Base-by-base conservation (phyloP, 1,140 invertebrate genomes). In the Drosophila triauraria region DNA sequence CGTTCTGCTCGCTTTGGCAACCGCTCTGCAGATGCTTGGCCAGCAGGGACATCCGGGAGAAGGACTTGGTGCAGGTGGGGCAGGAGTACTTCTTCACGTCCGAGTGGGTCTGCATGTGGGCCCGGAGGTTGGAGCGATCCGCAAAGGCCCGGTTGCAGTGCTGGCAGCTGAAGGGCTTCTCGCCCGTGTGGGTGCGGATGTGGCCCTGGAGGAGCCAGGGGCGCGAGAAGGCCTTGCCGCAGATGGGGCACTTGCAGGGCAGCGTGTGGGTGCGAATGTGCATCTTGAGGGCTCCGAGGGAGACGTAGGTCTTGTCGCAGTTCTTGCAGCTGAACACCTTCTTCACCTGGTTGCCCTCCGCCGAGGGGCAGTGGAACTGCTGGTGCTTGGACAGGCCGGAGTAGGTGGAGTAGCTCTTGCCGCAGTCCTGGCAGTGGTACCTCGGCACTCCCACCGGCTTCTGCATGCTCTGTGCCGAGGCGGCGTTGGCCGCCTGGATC, bases 41-140 rank as follows among this genome's bases (percentile, higher is more conserved):
- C 62, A 99, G 94, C 38, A 99, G 93, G 0, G 98, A 99, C 98
- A 99, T 99, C 32, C 98, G 94, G 7, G 98, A 99, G 93, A 99
- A 99, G 4, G 98, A 99, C 93, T 99, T 99, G 63, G 95, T 96
- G 94, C 99, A 99, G 1, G 95, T 95, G 12, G 95, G 95, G 92
- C 99, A 99, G 32, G 97, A 98, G 93, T 99, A 99, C 92, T 99
- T 99, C 93, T 99, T 99, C 0, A 99, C 97, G 91, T 99, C 98
- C 1, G 98, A 98, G 93, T 99, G 98, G 0, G 98, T 99, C 93
- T 99, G 98, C 27, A 99, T 95, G 93, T 99, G 98, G 0, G 99
- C 98, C 17, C 99, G 94, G 15, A 99, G 94, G 93, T 99, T 99
- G 25, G 98, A 99, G 48, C 98, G 94, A 93, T 99, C 98, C 6